Evolutionary conservation across 2,113 vertebrate genomes (phyloP).

Genomic region (Plestiodon gilberti): DNA sequence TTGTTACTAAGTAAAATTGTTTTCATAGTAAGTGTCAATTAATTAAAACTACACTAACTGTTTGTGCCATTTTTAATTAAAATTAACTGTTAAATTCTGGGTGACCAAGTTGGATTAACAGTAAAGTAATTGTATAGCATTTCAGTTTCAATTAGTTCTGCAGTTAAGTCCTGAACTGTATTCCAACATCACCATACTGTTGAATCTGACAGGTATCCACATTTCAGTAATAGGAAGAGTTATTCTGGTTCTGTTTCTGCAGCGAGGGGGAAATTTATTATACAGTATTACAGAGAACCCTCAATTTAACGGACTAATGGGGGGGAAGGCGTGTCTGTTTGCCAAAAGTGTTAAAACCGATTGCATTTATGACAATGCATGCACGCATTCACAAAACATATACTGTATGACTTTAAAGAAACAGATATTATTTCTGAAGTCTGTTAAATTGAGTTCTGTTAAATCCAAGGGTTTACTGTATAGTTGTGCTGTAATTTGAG

Average conservation of each 20-base stretch:
- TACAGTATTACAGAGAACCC: too few relatives aligned
- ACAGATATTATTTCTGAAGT: too few relatives aligned
- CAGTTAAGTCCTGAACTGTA: background rate
- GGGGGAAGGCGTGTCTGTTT: too few relatives aligned
- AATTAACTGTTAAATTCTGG: conserved; percentile 23
- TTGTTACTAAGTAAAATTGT: background rate
- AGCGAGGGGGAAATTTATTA: background rate
- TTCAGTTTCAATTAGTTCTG: background rate
- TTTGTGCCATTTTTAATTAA: background rate
- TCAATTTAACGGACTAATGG: too few relatives aligned
- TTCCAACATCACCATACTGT: background rate
- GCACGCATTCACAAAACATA: too few relatives aligned
- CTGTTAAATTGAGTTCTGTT: too few relatives aligned
- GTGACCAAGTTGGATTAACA: conserved; percentile 10
- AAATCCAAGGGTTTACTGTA: too few relatives aligned
- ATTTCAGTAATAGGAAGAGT: background rate
- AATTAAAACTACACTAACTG: background rate
- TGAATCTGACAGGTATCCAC: background rate
- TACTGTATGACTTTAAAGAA: too few relatives aligned
- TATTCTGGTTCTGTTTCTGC: background rate
- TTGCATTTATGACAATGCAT: too few relatives aligned
- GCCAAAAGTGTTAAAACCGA: too few relatives aligned
- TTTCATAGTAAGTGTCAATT: background rate
- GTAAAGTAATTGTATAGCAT: conserved; percentile 22
- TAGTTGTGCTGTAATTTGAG: too few relatives aligned